These are phyloP conservation scores for Heliconius aoede DNA, from an alignment of 2,888 invertebrate genomes.

Conservation along the genomic window DNA sequence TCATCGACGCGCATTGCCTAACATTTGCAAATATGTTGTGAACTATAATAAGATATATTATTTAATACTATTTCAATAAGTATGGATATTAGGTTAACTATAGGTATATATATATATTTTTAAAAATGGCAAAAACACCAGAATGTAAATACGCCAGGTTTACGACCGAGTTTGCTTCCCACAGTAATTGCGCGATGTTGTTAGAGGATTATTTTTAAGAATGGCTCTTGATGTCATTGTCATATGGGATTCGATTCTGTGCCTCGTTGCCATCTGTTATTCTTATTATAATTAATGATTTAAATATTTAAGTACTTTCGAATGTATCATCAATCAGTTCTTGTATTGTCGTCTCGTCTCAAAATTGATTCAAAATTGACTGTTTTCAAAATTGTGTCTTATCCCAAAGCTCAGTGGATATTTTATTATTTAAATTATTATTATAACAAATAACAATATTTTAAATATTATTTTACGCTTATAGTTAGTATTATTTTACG, in stretches of 20 bases:
- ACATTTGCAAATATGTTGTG: not conserved
- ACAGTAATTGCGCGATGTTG: constrained; percentile 50
- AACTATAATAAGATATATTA: not conserved
- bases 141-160: constrained; percentile 20
- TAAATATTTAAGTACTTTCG: constrained; percentile 9
- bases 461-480: not conserved
- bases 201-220: constrained; percentile 45
- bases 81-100: not conserved
- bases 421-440: too few relatives aligned
- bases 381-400: not conserved
- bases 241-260: constrained; percentile 30
- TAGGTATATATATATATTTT: not conserved
- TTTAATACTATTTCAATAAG: not conserved
- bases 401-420: too few relatives aligned
- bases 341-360: too few relatives aligned
- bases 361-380: too few relatives aligned
- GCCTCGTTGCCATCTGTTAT: constrained; percentile 5
- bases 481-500: too few relatives aligned
- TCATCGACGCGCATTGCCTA: too few relatives aligned
- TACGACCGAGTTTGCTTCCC: constrained; percentile 51
- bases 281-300: constrained; percentile 17
- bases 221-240: constrained; percentile 32
- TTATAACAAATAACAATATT: not conserved
- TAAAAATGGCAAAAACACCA: constrained; percentile 14
- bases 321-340: constrained; percentile 18